Conservation (phyloP, 2,888 invertebrate genomes). For the Spisula solida region DNA sequence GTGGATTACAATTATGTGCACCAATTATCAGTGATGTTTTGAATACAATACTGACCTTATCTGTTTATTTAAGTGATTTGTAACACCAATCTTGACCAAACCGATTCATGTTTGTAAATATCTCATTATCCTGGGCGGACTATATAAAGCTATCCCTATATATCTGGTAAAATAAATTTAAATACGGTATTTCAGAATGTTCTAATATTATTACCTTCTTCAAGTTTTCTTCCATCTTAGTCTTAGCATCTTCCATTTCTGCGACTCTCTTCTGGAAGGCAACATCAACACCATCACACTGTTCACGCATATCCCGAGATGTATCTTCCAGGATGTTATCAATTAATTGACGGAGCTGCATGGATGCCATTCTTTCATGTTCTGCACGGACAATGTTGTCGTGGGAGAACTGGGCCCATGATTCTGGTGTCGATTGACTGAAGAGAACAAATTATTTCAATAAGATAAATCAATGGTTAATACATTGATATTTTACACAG, state of each 20-base stretch:
- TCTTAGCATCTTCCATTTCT: slow-evolving; percentile 88
- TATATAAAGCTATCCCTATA: too few relatives aligned
- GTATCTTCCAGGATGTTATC: slow-evolving; percentile 93
- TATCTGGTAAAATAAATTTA: too few relatives aligned
- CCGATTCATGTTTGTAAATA: too few relatives aligned
- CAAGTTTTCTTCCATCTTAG: slow-evolving; percentile 91
- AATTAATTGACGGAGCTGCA: slow-evolving; percentile 91
- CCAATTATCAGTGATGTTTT: too few relatives aligned
- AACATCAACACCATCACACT: slow-evolving; percentile 94
- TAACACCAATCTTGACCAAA: too few relatives aligned
- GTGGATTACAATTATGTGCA: too few relatives aligned
- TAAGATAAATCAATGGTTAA: too few relatives aligned
- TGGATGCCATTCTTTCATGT: slow-evolving; percentile 92
- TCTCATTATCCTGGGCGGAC: too few relatives aligned
- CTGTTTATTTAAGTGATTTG: too few relatives aligned
- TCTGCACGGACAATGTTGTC: slow-evolving; percentile 93
- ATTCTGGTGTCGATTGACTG: slow-evolving; percentile 94
- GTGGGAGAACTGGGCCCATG: slow-evolving; percentile 94
- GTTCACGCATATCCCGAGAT: slow-evolving; percentile 93
- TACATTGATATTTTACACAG: too few relatives aligned
- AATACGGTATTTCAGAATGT: too few relatives aligned
- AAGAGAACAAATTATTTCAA: neutral
- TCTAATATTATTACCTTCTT: slow-evolving; percentile 88
- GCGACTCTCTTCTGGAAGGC: slow-evolving; percentile 93
- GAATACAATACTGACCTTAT: too few relatives aligned